These are phyloP conservation scores for Caenorhabditis sp. DNA, from an alignment of 2,888 invertebrate species.

Conservation along the genomic window DNA sequence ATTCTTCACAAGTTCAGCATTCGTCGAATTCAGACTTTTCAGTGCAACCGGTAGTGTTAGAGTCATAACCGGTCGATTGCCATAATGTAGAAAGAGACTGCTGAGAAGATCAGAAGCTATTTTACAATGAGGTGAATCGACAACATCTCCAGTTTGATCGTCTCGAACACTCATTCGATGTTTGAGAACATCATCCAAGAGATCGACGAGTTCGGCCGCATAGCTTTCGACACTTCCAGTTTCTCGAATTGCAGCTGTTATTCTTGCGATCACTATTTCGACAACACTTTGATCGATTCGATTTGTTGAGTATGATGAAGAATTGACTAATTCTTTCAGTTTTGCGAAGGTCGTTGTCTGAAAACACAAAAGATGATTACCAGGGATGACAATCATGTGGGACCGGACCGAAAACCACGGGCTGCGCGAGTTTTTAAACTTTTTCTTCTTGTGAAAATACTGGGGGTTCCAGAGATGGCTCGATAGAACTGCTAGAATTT, in stretches of 20 bases:
- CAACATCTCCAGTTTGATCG: slow-evolving; percentile 77
- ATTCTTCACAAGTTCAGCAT: slow-evolving; percentile 86
- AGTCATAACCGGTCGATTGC: slow-evolving; percentile 81
- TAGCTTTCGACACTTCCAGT: slow-evolving; percentile 86
- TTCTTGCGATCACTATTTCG: slow-evolving; percentile 89
- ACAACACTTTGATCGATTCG: slow-evolving; percentile 82
- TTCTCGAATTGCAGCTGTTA: slow-evolving; percentile 87
- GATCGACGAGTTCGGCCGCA: slow-evolving; percentile 82
- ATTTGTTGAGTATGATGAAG: slow-evolving; percentile 83
- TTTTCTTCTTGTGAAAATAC: no score
- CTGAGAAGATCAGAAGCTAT: slow-evolving; percentile 93
- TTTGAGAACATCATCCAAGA: slow-evolving; percentile 86
- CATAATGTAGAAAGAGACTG: slow-evolving; percentile 87
- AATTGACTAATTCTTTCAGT: slow-evolving; percentile 80
- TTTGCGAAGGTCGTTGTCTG: slow-evolving; percentile 79
- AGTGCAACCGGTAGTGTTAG: slow-evolving; percentile 87
- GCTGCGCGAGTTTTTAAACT: no score
- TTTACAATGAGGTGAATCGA: slow-evolving; percentile 93
- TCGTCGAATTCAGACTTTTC: slow-evolving; percentile 76
- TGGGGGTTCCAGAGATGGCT: no score
- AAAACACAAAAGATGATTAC: slow-evolving; percentile 27
- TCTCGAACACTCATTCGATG: slow-evolving; percentile 73
- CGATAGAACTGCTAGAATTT: no score
- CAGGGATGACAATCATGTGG: no score
- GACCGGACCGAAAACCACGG: no score